Evolutionary conservation across 1,140 invertebrate genomes (phyloP).

Genomic region (Caenorhabditis inopinata): DNA sequence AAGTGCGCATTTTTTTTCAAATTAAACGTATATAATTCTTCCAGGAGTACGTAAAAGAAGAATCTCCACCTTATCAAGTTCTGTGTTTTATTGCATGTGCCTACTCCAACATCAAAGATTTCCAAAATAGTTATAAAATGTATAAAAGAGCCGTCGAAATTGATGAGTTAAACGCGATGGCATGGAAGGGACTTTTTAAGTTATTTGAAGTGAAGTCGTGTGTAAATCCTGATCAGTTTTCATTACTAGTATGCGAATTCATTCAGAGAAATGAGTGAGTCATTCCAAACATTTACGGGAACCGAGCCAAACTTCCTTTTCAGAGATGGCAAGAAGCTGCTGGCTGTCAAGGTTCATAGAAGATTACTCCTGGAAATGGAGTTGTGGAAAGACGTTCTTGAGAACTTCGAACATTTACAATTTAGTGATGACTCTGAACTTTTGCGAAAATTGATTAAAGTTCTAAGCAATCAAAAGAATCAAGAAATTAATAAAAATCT

Average conservation of each 20-base stretch:
- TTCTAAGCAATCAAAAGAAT: background rate
- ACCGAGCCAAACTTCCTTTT: too few species aligned
- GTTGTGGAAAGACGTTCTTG: background rate
- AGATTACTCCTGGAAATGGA: background rate
- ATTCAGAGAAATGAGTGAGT: conserved; percentile 2
- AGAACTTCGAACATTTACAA: background rate
- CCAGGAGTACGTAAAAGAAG: background rate
- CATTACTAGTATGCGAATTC: background rate
- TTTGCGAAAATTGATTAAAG: background rate
- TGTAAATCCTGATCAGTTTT: background rate
- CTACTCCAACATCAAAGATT: background rate
- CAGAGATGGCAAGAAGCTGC: background rate
- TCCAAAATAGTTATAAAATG: background rate
- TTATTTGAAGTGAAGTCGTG: background rate
- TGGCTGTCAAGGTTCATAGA: background rate
- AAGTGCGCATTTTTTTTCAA: background rate
- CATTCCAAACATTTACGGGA: too few species aligned
- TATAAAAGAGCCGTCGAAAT: background rate
- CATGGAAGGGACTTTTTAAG: conserved; percentile 13
- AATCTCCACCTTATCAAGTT: background rate
- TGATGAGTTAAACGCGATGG: background rate
- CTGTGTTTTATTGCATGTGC: background rate
- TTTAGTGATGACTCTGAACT: background rate
- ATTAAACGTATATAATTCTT: background rate
- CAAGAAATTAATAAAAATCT: background rate